Evolutionary conservation across 2,888 invertebrate species (phyloP).

Genomic region (Halictus ligatus): DNA sequence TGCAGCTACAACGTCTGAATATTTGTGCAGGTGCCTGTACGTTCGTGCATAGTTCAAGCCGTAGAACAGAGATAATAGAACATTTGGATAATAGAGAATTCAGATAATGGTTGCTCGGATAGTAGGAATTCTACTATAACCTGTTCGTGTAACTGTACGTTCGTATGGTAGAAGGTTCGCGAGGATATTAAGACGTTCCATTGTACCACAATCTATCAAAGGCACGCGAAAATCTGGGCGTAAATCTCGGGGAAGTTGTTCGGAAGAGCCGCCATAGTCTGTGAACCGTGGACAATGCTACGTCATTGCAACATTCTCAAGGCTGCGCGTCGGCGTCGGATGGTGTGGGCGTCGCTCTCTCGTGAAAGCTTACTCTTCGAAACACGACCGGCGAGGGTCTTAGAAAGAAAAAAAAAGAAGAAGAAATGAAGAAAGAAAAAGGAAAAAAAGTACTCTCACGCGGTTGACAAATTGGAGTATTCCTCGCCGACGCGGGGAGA

Average conservation of each 20-base stretch:
- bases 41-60: background rate
- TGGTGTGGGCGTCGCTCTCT: conserved; percentile 34
- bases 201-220: background rate
- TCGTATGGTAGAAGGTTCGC: background rate
- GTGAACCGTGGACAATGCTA: conserved; percentile 11
- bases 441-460: conserved; percentile 68
- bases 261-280: background rate
- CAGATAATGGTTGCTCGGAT: background rate
- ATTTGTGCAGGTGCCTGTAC: background rate
- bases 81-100: background rate
- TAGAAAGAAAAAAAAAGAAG: conserved; percentile 59
- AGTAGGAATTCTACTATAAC: background rate
- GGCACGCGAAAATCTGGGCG: background rate
- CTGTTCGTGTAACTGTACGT: background rate
- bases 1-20: background rate
- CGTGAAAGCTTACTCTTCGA: conserved; percentile 58
- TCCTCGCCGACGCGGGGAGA: conserved; percentile 60
- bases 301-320: conserved; percentile 39
- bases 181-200: background rate
- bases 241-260: background rate
- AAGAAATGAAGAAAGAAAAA: conserved; percentile 49
- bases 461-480: conserved; percentile 77
- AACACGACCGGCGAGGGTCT: conserved; percentile 62
- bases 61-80: background rate
- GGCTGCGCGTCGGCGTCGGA: conserved; percentile 25